Evolutionary conservation across 1,140 invertebrate species (phyloP).

Genomic region (Oncopeltus fasciatus): DNA sequence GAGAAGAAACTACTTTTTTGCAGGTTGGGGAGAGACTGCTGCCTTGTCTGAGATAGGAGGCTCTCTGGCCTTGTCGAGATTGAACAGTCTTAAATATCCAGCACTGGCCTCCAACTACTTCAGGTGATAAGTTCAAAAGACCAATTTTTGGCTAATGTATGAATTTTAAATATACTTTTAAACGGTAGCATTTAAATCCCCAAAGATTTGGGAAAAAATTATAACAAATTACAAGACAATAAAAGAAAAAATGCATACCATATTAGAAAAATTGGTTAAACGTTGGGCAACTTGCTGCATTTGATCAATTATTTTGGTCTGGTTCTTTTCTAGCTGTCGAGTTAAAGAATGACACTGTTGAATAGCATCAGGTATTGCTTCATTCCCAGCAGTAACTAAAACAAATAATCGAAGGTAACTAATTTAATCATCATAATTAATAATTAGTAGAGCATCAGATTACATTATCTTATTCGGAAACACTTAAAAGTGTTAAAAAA

Average conservation of each 20-base stretch:
- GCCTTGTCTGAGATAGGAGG: not conserved
- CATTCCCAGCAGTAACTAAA: conserved; percentile 47
- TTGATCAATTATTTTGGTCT: conserved; percentile 38
- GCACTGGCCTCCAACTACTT: not conserved
- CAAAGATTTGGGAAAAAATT: conserved; percentile 1
- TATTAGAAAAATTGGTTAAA: conserved; percentile 34
- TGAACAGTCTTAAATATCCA: no score
- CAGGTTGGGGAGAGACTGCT: not conserved
- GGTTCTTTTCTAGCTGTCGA: conserved; percentile 44
- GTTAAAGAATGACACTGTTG: conserved; percentile 47
- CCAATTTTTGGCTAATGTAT: not conserved
- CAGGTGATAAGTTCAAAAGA: not conserved
- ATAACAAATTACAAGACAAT: not conserved
- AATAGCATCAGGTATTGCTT: conserved; percentile 43
- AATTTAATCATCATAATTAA: not conserved
- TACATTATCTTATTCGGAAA: no score
- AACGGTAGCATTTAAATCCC: not conserved
- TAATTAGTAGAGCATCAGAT: no score
- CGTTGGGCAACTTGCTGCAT: conserved; percentile 33
- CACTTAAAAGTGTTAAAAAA: no score
- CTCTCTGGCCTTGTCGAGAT: no score
- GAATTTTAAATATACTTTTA: not conserved
- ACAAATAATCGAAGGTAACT: conserved; percentile 23
- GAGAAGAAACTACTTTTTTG: not conserved
- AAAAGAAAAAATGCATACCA: conserved; percentile 30